A percentile compares a stretch with the other conserved stretches of the same genome.
phyloP scores from a whole-genome alignment of 2,888 invertebrate species.

The Scaptomyza flava region DNA sequence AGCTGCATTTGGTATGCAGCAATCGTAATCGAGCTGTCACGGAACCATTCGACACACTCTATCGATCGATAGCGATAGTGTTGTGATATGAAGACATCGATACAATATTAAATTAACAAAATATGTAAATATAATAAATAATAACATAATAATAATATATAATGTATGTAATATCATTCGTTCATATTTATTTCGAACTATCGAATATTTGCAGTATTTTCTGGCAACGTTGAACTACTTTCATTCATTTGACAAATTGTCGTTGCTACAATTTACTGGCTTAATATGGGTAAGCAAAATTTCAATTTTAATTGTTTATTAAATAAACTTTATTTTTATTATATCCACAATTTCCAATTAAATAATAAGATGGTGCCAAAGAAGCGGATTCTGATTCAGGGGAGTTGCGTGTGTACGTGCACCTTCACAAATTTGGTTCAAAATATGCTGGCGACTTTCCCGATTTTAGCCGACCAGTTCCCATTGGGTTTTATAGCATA shows the following conservation, averaged over 20 bases:
- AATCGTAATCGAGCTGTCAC: slow-evolving; percentile 39
- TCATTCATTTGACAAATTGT: neutral
- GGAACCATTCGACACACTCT: neutral
- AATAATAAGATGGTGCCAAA: slow-evolving; percentile 1
- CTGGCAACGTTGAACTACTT: no score
- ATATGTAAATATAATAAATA: neutral
- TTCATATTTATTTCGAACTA: no score
- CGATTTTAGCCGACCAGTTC: slow-evolving; percentile 34
- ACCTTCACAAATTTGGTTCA: slow-evolving; percentile 27
- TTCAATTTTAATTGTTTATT: no score
- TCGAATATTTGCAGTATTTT: no score
- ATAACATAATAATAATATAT: no score
- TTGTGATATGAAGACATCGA: slow-evolving; percentile 1
- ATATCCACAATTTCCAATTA: neutral
- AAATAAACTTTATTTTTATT: no score
- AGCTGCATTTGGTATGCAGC: slow-evolving; percentile 44
- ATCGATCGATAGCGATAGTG: slow-evolving; percentile 40
- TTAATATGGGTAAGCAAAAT: neutral
- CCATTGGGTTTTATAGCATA: slow-evolving; percentile 49
- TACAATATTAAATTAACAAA: neutral
- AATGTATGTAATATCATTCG: no score
- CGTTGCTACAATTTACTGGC: neutral
- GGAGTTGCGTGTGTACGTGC: slow-evolving; percentile 26
- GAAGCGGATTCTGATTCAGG: neutral
- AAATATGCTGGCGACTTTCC: slow-evolving; percentile 40